A percentile compares a stretch with the other conserved stretches of the same genome.
These are phyloP conservation scores for Oreamnos americanus DNA, from an alignment of 2,113 vertebrate species.

Conservation along the genomic window DNA sequence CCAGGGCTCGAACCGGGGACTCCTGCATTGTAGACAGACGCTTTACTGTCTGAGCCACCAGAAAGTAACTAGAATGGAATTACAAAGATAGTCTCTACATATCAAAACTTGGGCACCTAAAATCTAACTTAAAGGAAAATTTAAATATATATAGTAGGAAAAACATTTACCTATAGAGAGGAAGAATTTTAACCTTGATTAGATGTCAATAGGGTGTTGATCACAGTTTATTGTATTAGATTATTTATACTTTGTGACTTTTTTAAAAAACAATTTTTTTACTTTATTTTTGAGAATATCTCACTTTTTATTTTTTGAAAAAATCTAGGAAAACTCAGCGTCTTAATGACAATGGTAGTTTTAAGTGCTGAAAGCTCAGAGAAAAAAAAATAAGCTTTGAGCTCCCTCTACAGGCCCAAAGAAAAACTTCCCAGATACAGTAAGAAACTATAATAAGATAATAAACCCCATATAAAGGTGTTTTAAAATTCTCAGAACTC, in stretches of 20 bases:
- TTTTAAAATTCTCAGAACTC: background rate
- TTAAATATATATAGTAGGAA: background rate
- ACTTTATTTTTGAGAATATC: background rate
- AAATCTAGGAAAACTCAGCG: background rate
- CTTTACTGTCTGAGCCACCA: too few species aligned
- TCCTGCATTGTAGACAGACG: too few species aligned
- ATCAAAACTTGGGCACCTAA: background rate
- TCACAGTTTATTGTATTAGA: background rate
- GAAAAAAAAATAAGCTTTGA: background rate
- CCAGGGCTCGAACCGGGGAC: too few species aligned
- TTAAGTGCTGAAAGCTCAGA: background rate
- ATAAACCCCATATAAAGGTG: background rate
- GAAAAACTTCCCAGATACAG: background rate
- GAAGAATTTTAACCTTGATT: background rate
- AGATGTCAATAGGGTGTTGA: background rate
- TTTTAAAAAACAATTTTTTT: background rate
- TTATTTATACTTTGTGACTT: background rate
- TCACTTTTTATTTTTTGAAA: background rate
- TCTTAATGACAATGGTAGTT: background rate
- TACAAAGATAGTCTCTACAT: background rate
- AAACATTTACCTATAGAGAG: background rate
- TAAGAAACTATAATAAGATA: background rate
- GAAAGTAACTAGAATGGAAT: background rate
- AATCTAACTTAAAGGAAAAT: background rate
- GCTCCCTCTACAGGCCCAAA: slow-evolving; percentile 55